Evolutionary conservation across 2,888 invertebrate species (phyloP).

Genomic region (Cyrtodaria siliqua): DNA sequence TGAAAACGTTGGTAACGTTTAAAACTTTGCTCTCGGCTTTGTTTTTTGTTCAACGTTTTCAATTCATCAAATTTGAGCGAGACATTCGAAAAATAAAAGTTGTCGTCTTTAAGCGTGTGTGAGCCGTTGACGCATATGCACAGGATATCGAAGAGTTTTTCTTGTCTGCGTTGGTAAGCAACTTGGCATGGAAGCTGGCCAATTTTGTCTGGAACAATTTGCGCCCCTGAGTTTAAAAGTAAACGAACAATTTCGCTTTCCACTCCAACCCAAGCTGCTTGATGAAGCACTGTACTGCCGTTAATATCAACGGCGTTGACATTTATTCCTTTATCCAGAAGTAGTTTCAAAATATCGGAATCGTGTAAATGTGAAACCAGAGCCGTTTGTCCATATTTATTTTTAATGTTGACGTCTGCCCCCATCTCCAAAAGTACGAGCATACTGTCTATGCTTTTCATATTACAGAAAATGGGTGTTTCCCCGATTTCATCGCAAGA

Average conservation of each 20-base stretch:
- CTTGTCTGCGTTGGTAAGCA: slow-evolving; percentile 4
- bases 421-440: not conserved
- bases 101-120: not conserved
- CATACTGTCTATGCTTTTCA: too few species aligned
- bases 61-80: too few species aligned
- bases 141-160: slow-evolving; percentile 9
- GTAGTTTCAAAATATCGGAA: not conserved
- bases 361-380: slow-evolving; percentile 10
- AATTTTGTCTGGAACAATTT: slow-evolving; percentile 3
- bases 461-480: not conserved
- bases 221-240: not conserved
- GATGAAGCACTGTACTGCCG: slow-evolving; percentile 19
- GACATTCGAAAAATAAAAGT: not conserved
- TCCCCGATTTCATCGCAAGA: not conserved
- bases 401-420: not conserved
- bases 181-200: slow-evolving; percentile 29
- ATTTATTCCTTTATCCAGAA: slow-evolving; percentile 3
- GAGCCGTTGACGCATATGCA: slow-evolving; percentile 6
- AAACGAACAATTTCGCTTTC: slow-evolving; percentile 1
- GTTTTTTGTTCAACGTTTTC: not conserved
- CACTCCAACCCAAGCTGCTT: slow-evolving; percentile 17
- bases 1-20: not conserved
- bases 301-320: slow-evolving; percentile 5
- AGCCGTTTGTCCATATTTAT: slow-evolving; percentile 15
- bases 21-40: too few species aligned